Percentiles rank a stretch among this genome's conserved stretches.
phyloP scores from a whole-genome alignment of 2,888 invertebrate genomes.

The Diarsia dahlii region DNA sequence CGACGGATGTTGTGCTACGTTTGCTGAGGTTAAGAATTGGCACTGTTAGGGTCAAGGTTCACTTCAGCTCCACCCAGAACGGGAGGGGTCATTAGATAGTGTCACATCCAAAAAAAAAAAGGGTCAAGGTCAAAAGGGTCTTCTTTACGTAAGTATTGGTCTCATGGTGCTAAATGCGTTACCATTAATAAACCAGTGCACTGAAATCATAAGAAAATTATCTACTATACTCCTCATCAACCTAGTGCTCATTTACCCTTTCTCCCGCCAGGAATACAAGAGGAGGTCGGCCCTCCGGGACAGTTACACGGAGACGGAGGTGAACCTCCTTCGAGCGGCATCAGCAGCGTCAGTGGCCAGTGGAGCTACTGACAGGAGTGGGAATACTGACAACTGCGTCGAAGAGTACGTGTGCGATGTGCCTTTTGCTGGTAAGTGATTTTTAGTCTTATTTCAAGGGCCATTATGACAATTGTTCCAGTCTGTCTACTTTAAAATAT shows the following conservation, averaged over 20 bases:
- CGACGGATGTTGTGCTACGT: background rate
- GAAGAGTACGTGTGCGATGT: slow-evolving; percentile 96
- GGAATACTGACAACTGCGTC: slow-evolving; percentile 95
- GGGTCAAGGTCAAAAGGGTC: too few relatives aligned
- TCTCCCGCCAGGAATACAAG: slow-evolving; percentile 93
- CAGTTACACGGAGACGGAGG: slow-evolving; percentile 96
- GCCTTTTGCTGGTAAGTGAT: slow-evolving; percentile 95
- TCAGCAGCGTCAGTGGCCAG: slow-evolving; percentile 94
- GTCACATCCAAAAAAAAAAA: too few relatives aligned
- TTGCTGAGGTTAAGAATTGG: background rate
- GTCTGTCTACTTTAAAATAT: background rate
- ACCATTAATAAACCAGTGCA: background rate
- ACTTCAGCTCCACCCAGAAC: too few relatives aligned
- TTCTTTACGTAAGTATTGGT: slow-evolving; percentile 3
- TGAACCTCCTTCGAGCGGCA: slow-evolving; percentile 94
- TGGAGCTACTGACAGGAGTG: slow-evolving; percentile 95
- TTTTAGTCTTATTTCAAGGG: background rate
- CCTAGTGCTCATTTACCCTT: background rate
- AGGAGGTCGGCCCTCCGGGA: slow-evolving; percentile 93
- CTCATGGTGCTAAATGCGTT: background rate
- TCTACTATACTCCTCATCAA: background rate
- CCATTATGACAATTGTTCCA: background rate
- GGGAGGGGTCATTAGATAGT: too few relatives aligned
- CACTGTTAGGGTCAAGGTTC: background rate
- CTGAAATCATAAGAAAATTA: background rate